Evolutionary conservation across 2,888 invertebrate species (phyloP).

Genomic region (Unio pictorum): DNA sequence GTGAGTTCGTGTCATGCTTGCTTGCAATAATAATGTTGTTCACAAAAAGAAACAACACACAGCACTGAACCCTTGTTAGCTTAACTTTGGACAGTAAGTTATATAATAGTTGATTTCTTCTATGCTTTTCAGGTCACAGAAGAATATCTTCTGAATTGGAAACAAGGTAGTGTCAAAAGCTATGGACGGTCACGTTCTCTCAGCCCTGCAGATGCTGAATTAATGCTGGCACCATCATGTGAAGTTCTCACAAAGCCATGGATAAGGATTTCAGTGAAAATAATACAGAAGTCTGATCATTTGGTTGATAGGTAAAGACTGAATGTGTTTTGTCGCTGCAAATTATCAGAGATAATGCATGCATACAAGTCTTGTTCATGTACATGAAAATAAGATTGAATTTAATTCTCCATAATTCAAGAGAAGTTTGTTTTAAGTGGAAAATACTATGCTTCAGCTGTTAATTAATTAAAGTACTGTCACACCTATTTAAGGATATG

Average conservation of each 20-base stretch:
- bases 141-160: constrained; percentile 47
- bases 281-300: constrained; percentile 45
- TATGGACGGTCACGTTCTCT: constrained; percentile 12
- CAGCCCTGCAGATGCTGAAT: constrained; percentile 41
- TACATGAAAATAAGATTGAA: not conserved
- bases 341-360: no score
- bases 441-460: no score
- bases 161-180: constrained; percentile 21
- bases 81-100: no score
- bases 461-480: no score
- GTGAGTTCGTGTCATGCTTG: no score
- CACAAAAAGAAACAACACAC: no score
- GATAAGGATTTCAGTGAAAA: constrained; percentile 58
- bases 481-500: no score
- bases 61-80: no score
- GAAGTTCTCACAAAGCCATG: constrained; percentile 50
- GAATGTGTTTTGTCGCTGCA: no score
- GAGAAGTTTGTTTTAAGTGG: not conserved
- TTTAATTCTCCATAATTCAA: not conserved
- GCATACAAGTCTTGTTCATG: no score
- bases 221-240: constrained; percentile 57
- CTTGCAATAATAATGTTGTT: no score
- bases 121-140: constrained; percentile 41
- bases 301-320: constrained; percentile 40
- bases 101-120: not conserved